Evolutionary conservation across 1,140 invertebrate genomes (phyloP).

Genomic region (Drosophila burlai): DNA sequence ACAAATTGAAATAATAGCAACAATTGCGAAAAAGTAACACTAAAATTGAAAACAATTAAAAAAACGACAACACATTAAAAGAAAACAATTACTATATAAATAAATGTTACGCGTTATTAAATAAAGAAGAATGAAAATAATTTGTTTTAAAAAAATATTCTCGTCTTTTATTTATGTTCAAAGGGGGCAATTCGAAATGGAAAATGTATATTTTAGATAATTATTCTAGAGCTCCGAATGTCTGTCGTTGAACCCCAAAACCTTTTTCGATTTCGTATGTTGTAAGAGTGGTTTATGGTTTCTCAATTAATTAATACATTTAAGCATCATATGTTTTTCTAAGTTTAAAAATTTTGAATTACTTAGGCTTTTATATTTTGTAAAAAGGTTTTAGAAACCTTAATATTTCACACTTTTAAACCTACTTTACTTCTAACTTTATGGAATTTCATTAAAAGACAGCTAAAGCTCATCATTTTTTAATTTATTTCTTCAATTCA

Average conservation of each 20-base stretch:
- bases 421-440: too few species aligned
- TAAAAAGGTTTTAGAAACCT: too few species aligned
- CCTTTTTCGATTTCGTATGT: too few species aligned
- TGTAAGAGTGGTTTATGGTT: too few species aligned
- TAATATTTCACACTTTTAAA: too few species aligned
- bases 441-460: too few species aligned
- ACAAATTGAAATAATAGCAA: constrained; percentile 67
- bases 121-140: constrained; percentile 85
- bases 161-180: constrained; percentile 6
- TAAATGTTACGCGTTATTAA: constrained; percentile 86
- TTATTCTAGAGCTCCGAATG: not conserved
- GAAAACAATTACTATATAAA: constrained; percentile 85
- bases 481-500: constrained; percentile 7
- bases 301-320: too few species aligned
- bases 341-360: too few species aligned
- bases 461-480: not conserved
- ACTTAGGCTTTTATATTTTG: too few species aligned
- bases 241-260: too few species aligned
- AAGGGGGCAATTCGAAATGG: not conserved
- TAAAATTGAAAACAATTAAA: constrained; percentile 54
- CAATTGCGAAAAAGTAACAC: constrained; percentile 56
- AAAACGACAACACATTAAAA: constrained; percentile 65
- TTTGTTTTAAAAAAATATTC: constrained; percentile 83
- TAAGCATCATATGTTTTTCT: too few species aligned
- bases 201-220: too few species aligned